Percentiles rank a stretch among this genome's conserved stretches.
These are phyloP conservation scores for Danionella dracula DNA, from an alignment of 2,797 vertebrate species.

Conservation along the genomic window DNA sequence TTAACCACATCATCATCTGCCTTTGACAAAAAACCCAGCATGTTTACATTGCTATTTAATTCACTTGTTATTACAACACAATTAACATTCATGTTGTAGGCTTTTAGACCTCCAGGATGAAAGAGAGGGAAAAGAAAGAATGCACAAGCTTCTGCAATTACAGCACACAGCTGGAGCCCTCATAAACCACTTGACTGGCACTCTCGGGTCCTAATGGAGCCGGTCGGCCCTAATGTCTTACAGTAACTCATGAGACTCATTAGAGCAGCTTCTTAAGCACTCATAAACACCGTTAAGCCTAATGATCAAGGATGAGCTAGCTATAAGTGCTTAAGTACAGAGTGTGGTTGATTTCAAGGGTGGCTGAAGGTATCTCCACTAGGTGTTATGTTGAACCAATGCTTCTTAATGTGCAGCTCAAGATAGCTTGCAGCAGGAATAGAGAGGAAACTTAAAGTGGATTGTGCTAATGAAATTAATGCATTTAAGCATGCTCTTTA, in stretches of 20 bases:
- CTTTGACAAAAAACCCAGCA: not conserved
- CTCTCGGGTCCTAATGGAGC: slow-evolving; percentile 52
- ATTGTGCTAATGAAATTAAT: too few species aligned
- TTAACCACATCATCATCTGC: slow-evolving; percentile 33
- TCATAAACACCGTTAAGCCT: slow-evolving; percentile 68
- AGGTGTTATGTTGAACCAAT: not conserved
- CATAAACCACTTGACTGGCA: slow-evolving; percentile 66
- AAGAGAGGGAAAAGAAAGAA: slow-evolving; percentile 43
- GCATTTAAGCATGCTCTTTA: too few species aligned
- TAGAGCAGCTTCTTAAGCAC: slow-evolving; percentile 66
- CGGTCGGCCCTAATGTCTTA: slow-evolving; percentile 59
- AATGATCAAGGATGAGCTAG: slow-evolving; percentile 48
- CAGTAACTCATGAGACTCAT: slow-evolving; percentile 67
- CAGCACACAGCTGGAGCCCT: slow-evolving; percentile 62
- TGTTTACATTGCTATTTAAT: slow-evolving; percentile 48
- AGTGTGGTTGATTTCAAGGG: slow-evolving; percentile 30
- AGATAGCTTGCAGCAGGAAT: too few species aligned
- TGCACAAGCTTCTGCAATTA: slow-evolving; percentile 59
- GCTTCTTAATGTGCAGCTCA: too few species aligned
- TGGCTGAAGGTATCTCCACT: slow-evolving; percentile 10
- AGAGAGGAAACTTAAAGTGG: too few species aligned
- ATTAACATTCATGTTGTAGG: slow-evolving; percentile 48
- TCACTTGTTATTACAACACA: slow-evolving; percentile 42
- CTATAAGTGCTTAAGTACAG: slow-evolving; percentile 52
- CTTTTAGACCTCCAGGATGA: slow-evolving; percentile 39